phyloP scores from a whole-genome alignment of 2,113 vertebrate genomes.

The Mustelus asterias region DNA sequence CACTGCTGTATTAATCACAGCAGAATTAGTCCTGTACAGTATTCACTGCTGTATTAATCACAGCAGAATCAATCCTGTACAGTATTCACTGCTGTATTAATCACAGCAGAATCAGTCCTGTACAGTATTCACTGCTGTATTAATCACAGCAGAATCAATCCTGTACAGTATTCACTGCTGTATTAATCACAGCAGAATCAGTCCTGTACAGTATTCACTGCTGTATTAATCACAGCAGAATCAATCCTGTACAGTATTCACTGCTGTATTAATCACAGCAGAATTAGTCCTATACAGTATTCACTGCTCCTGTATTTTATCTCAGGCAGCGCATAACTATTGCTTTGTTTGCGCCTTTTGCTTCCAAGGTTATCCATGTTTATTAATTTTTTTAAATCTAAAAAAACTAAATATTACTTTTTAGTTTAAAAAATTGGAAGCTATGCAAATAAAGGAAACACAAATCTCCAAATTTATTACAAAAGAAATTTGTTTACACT shows the following conservation, averaged over 20 bases:
- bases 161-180: neutral
- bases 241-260: too few relatives aligned
- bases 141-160: neutral
- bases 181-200: neutral
- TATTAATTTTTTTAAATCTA: neutral
- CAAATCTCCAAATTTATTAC: conserved; percentile 22
- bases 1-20: neutral
- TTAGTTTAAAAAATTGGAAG: neutral
- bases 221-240: too few relatives aligned
- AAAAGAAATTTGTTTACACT: conserved; percentile 20
- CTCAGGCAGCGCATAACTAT: neutral
- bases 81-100: neutral
- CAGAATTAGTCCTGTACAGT: neutral
- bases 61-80: neutral
- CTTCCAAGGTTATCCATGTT: neutral
- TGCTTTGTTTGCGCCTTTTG: too few relatives aligned
- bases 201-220: neutral
- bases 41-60: neutral
- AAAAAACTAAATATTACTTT: conserved; percentile 14
- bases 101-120: neutral
- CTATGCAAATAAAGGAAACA: neutral
- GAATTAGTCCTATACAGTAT: neutral
- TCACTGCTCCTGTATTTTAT: neutral
- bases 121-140: neutral
- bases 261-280: neutral